These are phyloP conservation scores for Rhizoglyphus robini DNA, from an alignment of 1,140 invertebrate species.

Conservation along the genomic window DNA sequence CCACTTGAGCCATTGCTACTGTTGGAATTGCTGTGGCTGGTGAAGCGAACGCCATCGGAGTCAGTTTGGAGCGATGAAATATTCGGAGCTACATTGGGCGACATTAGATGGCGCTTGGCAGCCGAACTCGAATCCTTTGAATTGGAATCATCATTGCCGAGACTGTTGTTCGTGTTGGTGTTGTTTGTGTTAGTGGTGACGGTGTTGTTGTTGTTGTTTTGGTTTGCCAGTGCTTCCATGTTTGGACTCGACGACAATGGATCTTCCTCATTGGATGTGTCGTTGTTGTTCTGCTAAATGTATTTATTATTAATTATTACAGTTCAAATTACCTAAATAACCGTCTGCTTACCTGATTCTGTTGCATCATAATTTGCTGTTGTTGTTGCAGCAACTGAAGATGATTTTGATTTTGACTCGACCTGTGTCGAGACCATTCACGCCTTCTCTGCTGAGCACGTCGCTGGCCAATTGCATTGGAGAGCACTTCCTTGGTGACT, in stretches of 20 bases:
- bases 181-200: no score
- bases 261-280: not conserved
- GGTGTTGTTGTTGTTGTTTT: no score
- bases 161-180: not conserved
- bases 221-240: not conserved
- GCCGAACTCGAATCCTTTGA: slow-evolving; percentile 9
- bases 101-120: not conserved
- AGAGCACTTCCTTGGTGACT: not conserved
- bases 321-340: no score
- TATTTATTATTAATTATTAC: not conserved
- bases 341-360: no score
- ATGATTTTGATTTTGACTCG: not conserved
- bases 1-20: not conserved
- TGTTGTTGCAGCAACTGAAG: not conserved
- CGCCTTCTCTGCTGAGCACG: not conserved
- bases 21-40: not conserved
- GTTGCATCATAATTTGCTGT: not conserved
- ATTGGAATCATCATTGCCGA: not conserved
- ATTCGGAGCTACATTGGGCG: not conserved
- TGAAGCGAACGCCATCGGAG: not conserved
- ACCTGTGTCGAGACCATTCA: slow-evolving; percentile 10
- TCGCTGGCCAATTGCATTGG: not conserved
- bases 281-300: not conserved
- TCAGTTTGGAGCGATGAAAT: slow-evolving; percentile 2
- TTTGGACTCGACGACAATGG: not conserved